Evolutionary conservation across 2,797 vertebrate genomes (phyloP), one percentile per base, ranked within the genome.

Genomic region (Gallinago solitaria): DNA sequence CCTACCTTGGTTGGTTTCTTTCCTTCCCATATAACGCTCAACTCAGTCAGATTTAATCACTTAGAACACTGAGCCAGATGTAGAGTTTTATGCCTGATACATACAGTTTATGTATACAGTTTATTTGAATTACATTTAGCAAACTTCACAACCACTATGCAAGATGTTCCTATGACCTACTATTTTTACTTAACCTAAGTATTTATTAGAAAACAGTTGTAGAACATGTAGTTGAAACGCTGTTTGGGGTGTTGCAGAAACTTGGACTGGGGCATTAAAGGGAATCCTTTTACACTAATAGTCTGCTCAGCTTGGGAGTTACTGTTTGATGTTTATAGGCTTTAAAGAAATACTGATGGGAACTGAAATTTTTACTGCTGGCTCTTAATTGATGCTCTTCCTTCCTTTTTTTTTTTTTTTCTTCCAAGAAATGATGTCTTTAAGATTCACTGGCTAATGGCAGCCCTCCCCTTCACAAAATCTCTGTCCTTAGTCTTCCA

Each of bases 381-480:
- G 1, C 20, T 84, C 48, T 61, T 45, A 30, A 50, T 7, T 89
- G 16, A 35, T 43, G 9, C 17, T 75, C 8, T 74, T 77, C 0
- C 19, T 39, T 17, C 0, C 19, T 39, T 81, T 50, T 81, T 50
- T 16, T n/a, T 82, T 60, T 79, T 65, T 79, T 48, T 84, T 13
- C 39, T 56, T 85, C 16, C 4, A 73, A 99, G 99, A 96, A 98
- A 97, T 30, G 98, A 99, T 35, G 98, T 98, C 1, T 99, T 98
- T 94, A 99, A 99, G 96, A 99, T 99, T 97, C 98, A 99, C 94
- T 99, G 99, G 99, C 95, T 99, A 56, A 99, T 99, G 98, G 98
- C 98, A 8, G 98, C 98, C 45, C 98, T 99, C 27, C 98, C 98
- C 35, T 99, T 99, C 95, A 99, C 98, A 77, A 99, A 99, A 82